A percentile compares a stretch with the other conserved stretches of the same genome.
Conservation (phyloP, 2,888 invertebrate species). For the Ariolimax columbianus region DNA sequence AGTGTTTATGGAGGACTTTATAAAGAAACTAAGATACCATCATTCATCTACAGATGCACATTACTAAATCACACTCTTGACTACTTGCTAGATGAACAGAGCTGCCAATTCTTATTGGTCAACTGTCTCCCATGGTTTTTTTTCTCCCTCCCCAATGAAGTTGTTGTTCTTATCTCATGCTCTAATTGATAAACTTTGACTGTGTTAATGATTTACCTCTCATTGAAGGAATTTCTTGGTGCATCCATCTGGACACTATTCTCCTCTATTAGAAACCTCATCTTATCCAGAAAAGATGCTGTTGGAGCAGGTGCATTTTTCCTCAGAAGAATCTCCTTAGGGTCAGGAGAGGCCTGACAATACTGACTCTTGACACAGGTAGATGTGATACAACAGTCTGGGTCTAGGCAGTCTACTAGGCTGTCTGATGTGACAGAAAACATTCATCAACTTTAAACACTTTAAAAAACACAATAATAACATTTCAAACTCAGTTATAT, state of each 20-base stretch:
- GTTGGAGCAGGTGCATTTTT: conserved; percentile 98
- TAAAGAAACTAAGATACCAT: too few relatives aligned
- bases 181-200: too few relatives aligned
- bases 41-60: neutral
- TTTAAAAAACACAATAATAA: too few relatives aligned
- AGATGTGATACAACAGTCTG: conserved; percentile 94
- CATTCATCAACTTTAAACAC: neutral
- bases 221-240: conserved; percentile 97
- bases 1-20: too few relatives aligned
- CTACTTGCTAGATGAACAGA: too few relatives aligned
- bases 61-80: too few relatives aligned
- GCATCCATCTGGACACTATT: conserved; percentile 99
- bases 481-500: too few relatives aligned
- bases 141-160: too few relatives aligned
- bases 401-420: conserved; percentile 98
- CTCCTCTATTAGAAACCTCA: conserved; percentile 98
- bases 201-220: conserved; percentile 89
- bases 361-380: conserved; percentile 94
- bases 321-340: conserved; percentile 94
- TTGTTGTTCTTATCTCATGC: too few relatives aligned
- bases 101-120: too few relatives aligned
- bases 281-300: conserved; percentile 97
- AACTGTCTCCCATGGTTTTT: too few relatives aligned
- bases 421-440: conserved; percentile 86
- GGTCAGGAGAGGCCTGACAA: conserved; percentile 97